Conservation (phyloP, 2,888 invertebrate species). For the Yponomeuta plumbellus region DNA sequence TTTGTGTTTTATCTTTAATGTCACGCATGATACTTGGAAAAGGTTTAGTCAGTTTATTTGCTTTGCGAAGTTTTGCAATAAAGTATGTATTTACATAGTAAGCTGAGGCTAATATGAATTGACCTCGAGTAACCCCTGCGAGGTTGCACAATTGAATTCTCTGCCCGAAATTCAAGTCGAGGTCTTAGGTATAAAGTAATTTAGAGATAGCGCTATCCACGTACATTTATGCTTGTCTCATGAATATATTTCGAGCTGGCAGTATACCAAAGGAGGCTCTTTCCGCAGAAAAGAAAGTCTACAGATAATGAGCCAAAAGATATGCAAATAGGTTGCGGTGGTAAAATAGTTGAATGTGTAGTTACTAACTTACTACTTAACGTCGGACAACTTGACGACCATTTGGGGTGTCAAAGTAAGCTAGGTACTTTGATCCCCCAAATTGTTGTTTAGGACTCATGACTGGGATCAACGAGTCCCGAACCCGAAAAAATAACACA, state of each 20-base stretch:
- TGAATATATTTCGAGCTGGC: slow-evolving; percentile 34
- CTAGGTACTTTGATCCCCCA: too few relatives aligned
- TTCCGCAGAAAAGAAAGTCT: slow-evolving; percentile 43
- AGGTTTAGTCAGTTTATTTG: slow-evolving; percentile 63
- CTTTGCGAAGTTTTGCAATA: slow-evolving; percentile 22
- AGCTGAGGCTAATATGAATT: background rate
- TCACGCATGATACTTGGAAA: slow-evolving; percentile 64
- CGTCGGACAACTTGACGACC: too few relatives aligned
- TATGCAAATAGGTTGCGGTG: slow-evolving; percentile 34
- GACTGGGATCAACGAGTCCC: too few relatives aligned
- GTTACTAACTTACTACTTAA: slow-evolving; percentile 1
- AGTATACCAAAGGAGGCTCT: slow-evolving; percentile 47
- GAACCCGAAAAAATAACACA: too few relatives aligned
- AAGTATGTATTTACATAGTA: background rate
- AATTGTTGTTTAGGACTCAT: too few relatives aligned
- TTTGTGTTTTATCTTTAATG: slow-evolving; percentile 61
- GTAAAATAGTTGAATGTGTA: slow-evolving; percentile 8
- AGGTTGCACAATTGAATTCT: background rate
- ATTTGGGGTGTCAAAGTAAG: too few relatives aligned
- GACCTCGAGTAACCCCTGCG: background rate
- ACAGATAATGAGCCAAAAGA: slow-evolving; percentile 47
- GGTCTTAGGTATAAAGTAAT: slow-evolving; percentile 8
- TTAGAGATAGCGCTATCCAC: slow-evolving; percentile 14
- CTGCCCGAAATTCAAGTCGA: background rate
- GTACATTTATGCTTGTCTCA: slow-evolving; percentile 14